Conservation (phyloP, 2,888 invertebrate species). For the Acholoe squamosa region DNA sequence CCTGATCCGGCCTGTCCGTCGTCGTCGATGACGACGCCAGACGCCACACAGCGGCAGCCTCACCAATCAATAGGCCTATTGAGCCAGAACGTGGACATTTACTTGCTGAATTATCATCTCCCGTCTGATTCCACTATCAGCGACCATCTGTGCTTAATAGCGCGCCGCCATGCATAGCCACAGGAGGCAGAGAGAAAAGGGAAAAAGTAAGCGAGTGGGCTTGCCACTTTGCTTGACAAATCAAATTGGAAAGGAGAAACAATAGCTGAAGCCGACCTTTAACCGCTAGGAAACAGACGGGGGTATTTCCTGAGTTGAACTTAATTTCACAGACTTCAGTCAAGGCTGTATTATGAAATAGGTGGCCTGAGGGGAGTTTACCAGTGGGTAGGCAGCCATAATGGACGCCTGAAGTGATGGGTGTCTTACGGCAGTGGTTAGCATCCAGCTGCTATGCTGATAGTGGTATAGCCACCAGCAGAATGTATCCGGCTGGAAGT, state of each 20-base stretch:
- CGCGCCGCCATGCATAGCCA: background rate
- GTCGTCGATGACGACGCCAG: background rate
- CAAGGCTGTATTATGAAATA: background rate
- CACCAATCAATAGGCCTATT: background rate
- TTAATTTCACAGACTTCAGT: conserved; percentile 15
- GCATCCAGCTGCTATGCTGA: too few relatives aligned
- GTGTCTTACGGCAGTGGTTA: too few relatives aligned
- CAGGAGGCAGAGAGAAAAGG: background rate
- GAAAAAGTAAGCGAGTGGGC: background rate
- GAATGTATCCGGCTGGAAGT: too few relatives aligned
- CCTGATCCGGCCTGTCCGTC: background rate
- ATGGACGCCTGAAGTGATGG: too few relatives aligned
- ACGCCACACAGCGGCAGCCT: background rate
- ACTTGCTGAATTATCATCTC: conserved; percentile 19
- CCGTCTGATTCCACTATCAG: conserved; percentile 34
- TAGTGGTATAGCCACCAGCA: background rate
- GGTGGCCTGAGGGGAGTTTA: background rate
- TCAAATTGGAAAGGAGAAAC: conserved; percentile 34
- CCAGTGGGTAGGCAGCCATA: background rate
- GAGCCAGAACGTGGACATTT: conserved; percentile 21
- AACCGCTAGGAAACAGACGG: background rate
- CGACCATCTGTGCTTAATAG: conserved; percentile 29
- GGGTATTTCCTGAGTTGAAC: conserved; percentile 1
- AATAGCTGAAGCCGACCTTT: conserved; percentile 8
- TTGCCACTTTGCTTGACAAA: conserved; percentile 35